These are phyloP conservation scores for Rhynchophorus ferrugineus DNA, from an alignment of 1,140 invertebrate species.

Conservation along the genomic window DNA sequence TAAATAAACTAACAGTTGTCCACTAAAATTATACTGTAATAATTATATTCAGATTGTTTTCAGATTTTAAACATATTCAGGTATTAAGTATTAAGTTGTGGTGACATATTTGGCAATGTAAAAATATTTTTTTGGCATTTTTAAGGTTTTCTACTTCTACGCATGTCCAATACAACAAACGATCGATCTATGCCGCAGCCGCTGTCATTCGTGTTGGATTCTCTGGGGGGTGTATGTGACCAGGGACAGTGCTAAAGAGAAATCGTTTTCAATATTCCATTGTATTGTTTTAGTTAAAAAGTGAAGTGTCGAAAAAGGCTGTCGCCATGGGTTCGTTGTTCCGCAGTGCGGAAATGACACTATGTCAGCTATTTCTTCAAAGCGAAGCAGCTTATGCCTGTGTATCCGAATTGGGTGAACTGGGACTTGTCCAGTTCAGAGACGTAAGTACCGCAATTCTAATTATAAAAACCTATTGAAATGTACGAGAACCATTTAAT, in stretches of 20 bases:
- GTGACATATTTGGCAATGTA: no score
- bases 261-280: not conserved
- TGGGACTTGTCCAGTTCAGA: constrained; percentile 87
- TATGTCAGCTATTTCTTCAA: constrained; percentile 85
- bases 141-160: not conserved
- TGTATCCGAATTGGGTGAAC: constrained; percentile 85
- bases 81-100: no score
- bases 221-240: constrained; percentile 5
- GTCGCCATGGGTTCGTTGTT: constrained; percentile 67
- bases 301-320: constrained; percentile 3
- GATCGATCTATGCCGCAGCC: constrained; percentile 15
- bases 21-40: no score
- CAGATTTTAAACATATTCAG: no score
- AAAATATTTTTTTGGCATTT: no score
- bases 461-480: no score
- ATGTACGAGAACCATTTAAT: not conserved
- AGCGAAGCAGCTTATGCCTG: constrained; percentile 91
- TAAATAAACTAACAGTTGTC: no score
- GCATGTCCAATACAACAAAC: constrained; percentile 5
- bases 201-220: constrained; percentile 13
- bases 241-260: not conserved
- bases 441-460: constrained; percentile 85
- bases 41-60: no score
- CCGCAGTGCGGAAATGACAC: constrained; percentile 84
- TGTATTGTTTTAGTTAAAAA: constrained; percentile 9